A percentile compares a stretch with the other conserved stretches of the same genome.
Evolutionary conservation across 2,888 invertebrate genomes (phyloP).

Genomic region (Leptothorax acervorum): DNA sequence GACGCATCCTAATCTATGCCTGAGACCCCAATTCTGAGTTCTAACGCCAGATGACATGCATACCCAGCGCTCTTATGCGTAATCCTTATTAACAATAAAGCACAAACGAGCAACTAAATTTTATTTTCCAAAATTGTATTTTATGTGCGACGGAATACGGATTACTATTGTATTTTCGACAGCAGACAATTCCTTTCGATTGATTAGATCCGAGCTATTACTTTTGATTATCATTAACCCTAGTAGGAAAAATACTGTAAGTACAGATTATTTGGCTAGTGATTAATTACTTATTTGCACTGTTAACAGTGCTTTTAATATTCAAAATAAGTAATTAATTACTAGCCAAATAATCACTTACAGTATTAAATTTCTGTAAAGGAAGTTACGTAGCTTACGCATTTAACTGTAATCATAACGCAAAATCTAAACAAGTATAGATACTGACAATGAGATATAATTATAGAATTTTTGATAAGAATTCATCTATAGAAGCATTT

Average conservation of each 20-base stretch:
- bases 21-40: conserved; percentile 74
- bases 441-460: neutral
- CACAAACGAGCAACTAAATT: neutral
- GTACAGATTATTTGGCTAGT: no score
- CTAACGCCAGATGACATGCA: conserved; percentile 62
- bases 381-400: neutral
- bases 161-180: neutral
- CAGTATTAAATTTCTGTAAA: no score
- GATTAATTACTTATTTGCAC: no score
- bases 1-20: conserved; percentile 83
- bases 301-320: no score
- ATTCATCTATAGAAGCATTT: neutral
- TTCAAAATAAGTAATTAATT: no score
- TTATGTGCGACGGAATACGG: neutral
- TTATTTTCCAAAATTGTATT: conserved; percentile 17
- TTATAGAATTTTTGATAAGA: neutral
- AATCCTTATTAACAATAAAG: conserved; percentile 42
- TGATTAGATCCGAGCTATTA: neutral
- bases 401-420: no score
- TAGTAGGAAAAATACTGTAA: no score
- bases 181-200: neutral
- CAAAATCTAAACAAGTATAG: neutral
- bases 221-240: neutral
- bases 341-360: no score
- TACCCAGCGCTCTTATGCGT: conserved; percentile 32